Percentiles rank a stretch among this genome's conserved stretches.
Conservation (phyloP, 2,888 invertebrate species). For the Drosophila diplacantha region DNA sequence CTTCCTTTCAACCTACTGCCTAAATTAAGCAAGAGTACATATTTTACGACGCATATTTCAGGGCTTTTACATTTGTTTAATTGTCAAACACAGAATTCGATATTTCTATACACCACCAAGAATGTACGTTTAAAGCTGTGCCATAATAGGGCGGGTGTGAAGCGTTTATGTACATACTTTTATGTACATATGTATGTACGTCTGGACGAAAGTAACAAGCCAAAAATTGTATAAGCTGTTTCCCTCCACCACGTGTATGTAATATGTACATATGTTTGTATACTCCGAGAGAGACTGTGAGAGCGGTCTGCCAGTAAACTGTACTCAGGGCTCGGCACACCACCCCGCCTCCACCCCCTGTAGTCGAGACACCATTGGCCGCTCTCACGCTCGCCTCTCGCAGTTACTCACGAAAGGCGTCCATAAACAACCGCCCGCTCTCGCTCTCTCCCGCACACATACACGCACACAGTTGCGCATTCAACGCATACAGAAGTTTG, state of each 20-base stretch:
- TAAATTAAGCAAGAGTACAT: neutral
- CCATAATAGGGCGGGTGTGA: slow-evolving; percentile 9
- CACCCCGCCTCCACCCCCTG: slow-evolving; percentile 4
- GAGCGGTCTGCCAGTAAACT: slow-evolving; percentile 53
- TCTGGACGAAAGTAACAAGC: slow-evolving; percentile 42
- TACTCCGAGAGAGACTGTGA: slow-evolving; percentile 27
- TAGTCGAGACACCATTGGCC: neutral
- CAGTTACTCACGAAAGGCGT: slow-evolving; percentile 13
- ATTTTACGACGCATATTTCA: slow-evolving; percentile 2
- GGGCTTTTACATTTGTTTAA: neutral
- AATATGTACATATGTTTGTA: slow-evolving; percentile 41
- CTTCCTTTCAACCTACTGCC: neutral
- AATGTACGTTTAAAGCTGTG: slow-evolving; percentile 13
- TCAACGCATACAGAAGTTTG: slow-evolving; percentile 65
- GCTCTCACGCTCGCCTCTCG: slow-evolving; percentile 8
- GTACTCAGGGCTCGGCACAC: slow-evolving; percentile 39
- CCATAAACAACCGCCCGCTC: slow-evolving; percentile 16
- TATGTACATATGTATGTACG: slow-evolving; percentile 22
- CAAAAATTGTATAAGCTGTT: slow-evolving; percentile 54
- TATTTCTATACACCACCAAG: slow-evolving; percentile 10
- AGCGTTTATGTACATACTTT: slow-evolving; percentile 22
- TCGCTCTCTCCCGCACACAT: slow-evolving; percentile 40
- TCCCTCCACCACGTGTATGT: slow-evolving; percentile 69
- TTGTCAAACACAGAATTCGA: slow-evolving; percentile 1
- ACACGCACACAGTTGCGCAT: slow-evolving; percentile 58